Base-by-base conservation (phyloP, 2,888 invertebrate species). In the Pyrochroa serraticornis region DNA sequence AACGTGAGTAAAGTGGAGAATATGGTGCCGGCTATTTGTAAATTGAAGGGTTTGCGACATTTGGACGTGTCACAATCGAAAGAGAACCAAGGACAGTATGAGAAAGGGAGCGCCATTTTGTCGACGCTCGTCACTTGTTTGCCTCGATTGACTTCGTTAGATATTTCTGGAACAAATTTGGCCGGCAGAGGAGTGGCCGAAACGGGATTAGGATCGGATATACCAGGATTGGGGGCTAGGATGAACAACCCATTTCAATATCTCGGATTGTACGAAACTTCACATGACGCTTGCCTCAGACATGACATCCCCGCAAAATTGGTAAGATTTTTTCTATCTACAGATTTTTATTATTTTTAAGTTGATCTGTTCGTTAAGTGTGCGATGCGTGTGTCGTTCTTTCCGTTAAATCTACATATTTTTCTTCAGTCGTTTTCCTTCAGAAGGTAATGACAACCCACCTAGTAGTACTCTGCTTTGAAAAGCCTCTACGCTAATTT, bases 111-210 rank as follows among this genome's bases (percentile, higher is more conserved):
- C 79, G 82, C 85, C 61, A 82, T 88, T 31, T 80, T 98, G 36
- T 81, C 86, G 13, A 83, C 84, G 66, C 81, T 98, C 34, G 87
- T 96, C 7, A 82, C 84, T 46, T 87, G 82, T 73, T 82, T 98
- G 69, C 90, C 91, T 0, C 78, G 86, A 46, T 80, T 98, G 57
- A 85, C 86, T 37, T 92, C 92, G 14, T 81, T 98, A 68, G 97
- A 98, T 80, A 95, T 98, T 74, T 95, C 97, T 2, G 96, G 96
- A 8, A 97, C 97, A 10, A 97, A 98, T 82, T 82, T 98, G 63
- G 95, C 96, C 36, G 95, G 96, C 8, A 87, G 87, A 49, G 93
- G 93, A 42, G 88, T 90, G 22, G 89, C 89, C 8, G 82, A 84
- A 74, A 81, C 81, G 56, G 69, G 74, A 1, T 78, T 79, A 64